Conservation (phyloP, 2,797 vertebrate genomes). For the Tolypeutes matacus region DNA sequence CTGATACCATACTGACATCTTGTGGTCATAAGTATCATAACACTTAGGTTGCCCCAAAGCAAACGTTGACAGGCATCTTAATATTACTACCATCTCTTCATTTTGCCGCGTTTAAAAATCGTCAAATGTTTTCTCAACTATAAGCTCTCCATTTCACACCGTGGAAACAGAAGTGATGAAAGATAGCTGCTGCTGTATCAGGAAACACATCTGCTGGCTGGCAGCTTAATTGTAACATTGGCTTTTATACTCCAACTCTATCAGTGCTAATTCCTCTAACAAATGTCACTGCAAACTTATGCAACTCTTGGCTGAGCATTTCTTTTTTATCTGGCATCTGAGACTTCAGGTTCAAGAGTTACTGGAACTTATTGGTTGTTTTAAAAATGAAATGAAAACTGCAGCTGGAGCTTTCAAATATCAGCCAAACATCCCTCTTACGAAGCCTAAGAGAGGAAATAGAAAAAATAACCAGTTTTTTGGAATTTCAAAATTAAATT, state of each 20-base stretch:
- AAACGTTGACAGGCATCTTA: background rate
- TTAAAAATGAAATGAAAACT: slow-evolving; percentile 46
- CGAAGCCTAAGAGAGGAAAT: slow-evolving; percentile 47
- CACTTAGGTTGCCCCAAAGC: background rate
- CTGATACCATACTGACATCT: slow-evolving; percentile 85
- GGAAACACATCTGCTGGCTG: background rate
- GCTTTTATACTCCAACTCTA: background rate
- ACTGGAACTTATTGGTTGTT: slow-evolving; percentile 1
- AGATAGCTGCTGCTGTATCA: background rate
- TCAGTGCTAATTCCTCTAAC: background rate
- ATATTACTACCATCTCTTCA: background rate
- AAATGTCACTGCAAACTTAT: background rate
- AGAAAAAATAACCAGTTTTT: slow-evolving; percentile 19
- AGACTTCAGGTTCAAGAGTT: background rate
- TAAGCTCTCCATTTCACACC: background rate
- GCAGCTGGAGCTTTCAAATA: slow-evolving; percentile 26
- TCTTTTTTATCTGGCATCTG: slow-evolving; percentile 35
- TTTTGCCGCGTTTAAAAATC: background rate
- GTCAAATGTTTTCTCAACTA: background rate
- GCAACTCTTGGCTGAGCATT: background rate
- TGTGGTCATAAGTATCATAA: slow-evolving; percentile 75
- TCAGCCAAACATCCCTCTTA: background rate
- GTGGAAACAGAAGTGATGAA: background rate
- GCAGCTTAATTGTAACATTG: background rate
- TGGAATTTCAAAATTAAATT: slow-evolving; percentile 66